A percentile compares a stretch with the other conserved stretches of the same genome.
Conservation (phyloP, 2,113 vertebrate species). For the Phaethornis superciliosus region DNA sequence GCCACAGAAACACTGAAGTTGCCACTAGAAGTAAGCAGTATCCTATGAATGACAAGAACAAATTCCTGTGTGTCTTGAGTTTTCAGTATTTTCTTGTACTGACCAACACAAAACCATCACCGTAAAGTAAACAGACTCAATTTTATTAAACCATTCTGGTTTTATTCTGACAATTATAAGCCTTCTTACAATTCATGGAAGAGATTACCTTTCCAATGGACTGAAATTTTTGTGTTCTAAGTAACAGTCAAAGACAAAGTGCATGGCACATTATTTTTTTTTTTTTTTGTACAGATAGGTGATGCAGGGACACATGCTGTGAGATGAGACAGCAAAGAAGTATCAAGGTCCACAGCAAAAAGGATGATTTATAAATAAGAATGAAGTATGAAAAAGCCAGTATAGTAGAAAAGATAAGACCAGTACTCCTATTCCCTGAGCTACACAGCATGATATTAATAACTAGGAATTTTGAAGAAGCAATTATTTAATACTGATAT, state of each 20-base stretch:
- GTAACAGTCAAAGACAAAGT: background rate
- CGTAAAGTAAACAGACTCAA: background rate
- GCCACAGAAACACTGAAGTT: background rate
- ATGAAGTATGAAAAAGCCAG: background rate
- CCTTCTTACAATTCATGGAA: background rate
- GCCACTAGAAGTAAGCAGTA: background rate
- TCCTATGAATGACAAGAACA: background rate
- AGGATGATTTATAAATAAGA: background rate
- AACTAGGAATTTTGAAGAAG: background rate
- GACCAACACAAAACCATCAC: background rate
- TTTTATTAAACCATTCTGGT: background rate
- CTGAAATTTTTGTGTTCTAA: background rate
- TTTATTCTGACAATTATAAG: background rate
- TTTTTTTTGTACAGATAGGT: background rate
- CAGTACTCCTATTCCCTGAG: background rate
- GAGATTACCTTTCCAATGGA: background rate
- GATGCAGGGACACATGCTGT: background rate
- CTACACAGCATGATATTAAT: background rate
- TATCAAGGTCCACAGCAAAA: background rate
- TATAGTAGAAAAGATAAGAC: background rate
- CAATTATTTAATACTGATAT: background rate
- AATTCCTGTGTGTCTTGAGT: background rate
- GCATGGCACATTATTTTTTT: background rate
- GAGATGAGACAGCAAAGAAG: background rate
- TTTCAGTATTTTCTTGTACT: background rate